phyloP scores from a whole-genome alignment of 2,113 vertebrate species.

The Illadopsis cleaveri region DNA sequence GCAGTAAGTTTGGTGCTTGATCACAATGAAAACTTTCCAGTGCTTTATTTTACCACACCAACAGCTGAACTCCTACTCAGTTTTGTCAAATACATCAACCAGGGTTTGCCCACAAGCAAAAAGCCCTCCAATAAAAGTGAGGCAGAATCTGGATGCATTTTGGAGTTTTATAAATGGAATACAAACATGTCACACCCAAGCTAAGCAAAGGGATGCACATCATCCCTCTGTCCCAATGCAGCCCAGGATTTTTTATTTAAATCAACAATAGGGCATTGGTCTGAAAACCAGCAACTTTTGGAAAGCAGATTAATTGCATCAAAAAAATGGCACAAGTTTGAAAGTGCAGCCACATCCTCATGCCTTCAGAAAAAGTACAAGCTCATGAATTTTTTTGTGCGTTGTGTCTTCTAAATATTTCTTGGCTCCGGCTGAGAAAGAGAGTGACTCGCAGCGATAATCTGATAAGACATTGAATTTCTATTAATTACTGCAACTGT shows the following conservation, averaged over 20 bases:
- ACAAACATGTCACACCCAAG: background rate
- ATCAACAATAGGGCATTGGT: background rate
- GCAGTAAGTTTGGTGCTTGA: background rate
- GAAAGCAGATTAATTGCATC: background rate
- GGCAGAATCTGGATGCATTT: background rate
- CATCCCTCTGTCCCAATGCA: fast-evolving
- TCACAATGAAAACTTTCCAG: background rate
- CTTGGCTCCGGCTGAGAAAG: constrained; percentile 1
- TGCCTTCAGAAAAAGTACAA: constrained; percentile 39
- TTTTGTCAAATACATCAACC: background rate
- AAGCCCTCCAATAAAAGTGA: background rate
- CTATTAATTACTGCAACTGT: constrained; percentile 46
- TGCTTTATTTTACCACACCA: background rate
- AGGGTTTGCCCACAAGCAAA: background rate
- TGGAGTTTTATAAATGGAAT: background rate
- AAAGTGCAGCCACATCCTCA: constrained; percentile 35
- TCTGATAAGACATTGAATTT: constrained; percentile 31
- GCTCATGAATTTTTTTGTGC: constrained; percentile 55
- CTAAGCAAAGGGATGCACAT: background rate
- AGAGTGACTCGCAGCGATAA: background rate
- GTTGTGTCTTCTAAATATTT: constrained; percentile 41
- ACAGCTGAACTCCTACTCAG: background rate
- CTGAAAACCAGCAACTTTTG: background rate
- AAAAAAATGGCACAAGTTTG: background rate
- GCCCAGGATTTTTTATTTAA: background rate